These are phyloP conservation scores for Tiaroga cobitis DNA, from an alignment of 2,797 vertebrate genomes.

Conservation along the genomic window DNA sequence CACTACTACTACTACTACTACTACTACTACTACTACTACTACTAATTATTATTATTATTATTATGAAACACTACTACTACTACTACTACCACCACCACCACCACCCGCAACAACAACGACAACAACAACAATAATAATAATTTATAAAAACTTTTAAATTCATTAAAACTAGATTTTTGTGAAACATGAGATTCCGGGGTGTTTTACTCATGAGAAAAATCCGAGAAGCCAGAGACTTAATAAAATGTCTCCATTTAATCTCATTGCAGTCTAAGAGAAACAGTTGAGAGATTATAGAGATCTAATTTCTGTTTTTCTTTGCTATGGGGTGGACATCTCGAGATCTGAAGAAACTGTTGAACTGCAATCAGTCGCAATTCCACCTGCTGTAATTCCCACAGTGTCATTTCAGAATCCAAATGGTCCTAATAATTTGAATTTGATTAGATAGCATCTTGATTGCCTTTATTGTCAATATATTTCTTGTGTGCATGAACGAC, in stretches of 20 bases:
- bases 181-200: neutral
- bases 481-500: neutral
- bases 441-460: conserved; percentile 5
- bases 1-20: neutral
- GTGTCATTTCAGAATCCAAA: neutral
- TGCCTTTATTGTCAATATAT: conserved; percentile 10
- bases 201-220: neutral
- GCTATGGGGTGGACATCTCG: neutral
- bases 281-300: conserved; percentile 10
- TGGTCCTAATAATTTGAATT: neutral
- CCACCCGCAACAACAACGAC: too few species aligned
- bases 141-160: neutral
- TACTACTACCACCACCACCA: too few species aligned
- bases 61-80: too few species aligned
- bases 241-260: conserved; percentile 1
- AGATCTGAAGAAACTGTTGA: conserved; percentile 1
- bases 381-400: conserved; percentile 14
- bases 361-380: neutral
- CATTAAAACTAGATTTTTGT: neutral
- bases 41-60: too few species aligned
- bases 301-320: conserved; percentile 30
- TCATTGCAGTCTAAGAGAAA: neutral
- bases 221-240: neutral
- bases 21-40: too few species aligned
- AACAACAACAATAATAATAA: neutral